Percentiles rank a stretch among this genome's conserved stretches.
Conservation (phyloP, 2,888 invertebrate species). For the Sacculina carcini region DNA sequence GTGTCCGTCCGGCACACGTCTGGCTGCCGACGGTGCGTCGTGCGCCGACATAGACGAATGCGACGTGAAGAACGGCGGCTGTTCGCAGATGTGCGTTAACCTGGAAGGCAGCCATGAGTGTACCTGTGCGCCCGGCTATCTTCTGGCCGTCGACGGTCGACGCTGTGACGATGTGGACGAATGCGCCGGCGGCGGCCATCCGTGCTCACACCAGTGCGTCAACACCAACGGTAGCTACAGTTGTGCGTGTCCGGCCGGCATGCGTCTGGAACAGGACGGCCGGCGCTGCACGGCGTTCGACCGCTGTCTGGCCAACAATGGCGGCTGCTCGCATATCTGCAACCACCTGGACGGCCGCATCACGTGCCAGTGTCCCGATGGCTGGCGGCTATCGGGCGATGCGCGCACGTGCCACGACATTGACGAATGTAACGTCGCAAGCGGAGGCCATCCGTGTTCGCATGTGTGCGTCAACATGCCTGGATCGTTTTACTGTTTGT, state of each 20-base stretch:
- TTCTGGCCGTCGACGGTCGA: slow-evolving; percentile 8
- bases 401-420: slow-evolving; percentile 19
- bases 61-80: slow-evolving; percentile 25
- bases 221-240: slow-evolving; percentile 23
- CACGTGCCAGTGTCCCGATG: slow-evolving; percentile 13
- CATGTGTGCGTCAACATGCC: slow-evolving; percentile 21
- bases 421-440: slow-evolving; percentile 17
- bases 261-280: slow-evolving; percentile 16
- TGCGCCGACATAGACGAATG: slow-evolving; percentile 37
- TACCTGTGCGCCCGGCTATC: slow-evolving; percentile 10
- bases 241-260: slow-evolving; percentile 35
- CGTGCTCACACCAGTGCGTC: slow-evolving; percentile 31
- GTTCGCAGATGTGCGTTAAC: slow-evolving; percentile 29
- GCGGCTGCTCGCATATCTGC: slow-evolving; percentile 29
- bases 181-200: slow-evolving; percentile 28
- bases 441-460: too few species aligned
- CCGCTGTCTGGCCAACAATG: slow-evolving; percentile 24
- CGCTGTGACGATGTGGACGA: slow-evolving; percentile 32
- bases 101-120: slow-evolving; percentile 18
- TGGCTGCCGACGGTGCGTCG: slow-evolving; percentile 9
- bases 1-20: slow-evolving; percentile 10
- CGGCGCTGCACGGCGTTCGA: slow-evolving; percentile 16
- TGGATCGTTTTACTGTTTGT: slow-evolving; percentile 20
- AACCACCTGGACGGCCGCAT: slow-evolving; percentile 21
- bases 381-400: slow-evolving; percentile 11